Evolutionary conservation across 2,888 invertebrate species (phyloP).

Genomic region (Melikaiella ostensackeni): DNA sequence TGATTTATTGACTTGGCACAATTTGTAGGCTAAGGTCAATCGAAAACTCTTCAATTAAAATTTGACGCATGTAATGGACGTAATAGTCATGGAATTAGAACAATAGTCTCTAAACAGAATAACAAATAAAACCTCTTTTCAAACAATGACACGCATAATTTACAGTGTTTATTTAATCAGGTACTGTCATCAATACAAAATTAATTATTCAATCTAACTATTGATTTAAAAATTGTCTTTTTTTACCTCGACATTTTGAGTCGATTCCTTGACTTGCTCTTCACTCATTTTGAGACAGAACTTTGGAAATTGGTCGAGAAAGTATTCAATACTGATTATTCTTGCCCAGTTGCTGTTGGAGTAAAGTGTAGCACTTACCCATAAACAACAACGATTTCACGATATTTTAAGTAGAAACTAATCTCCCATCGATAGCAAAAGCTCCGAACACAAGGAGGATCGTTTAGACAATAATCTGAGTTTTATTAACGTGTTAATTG

Average conservation of each 20-base stretch:
- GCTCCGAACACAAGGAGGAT: neutral
- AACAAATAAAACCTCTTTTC: constrained; percentile 15
- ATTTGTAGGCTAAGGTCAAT: constrained; percentile 1
- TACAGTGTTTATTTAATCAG: neutral
- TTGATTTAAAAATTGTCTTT: constrained; percentile 22
- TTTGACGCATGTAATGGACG: neutral
- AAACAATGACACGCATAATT: neutral
- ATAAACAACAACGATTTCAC: neutral
- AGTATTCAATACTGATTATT: neutral
- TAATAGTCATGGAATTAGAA: neutral
- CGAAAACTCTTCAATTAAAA: neutral
- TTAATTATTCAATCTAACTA: neutral
- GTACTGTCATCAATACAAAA: neutral
- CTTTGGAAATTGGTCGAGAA: neutral
- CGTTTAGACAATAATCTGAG: neutral
- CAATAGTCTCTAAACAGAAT: neutral
- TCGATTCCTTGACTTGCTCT: constrained; percentile 66
- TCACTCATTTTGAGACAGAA: constrained; percentile 67
- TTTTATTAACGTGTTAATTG: neutral
- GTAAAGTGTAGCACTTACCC: neutral
- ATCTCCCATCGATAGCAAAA: neutral
- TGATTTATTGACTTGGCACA: neutral
- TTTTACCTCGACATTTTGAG: constrained; percentile 66
- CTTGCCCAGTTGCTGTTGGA: neutral
- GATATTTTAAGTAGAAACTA: neutral